phyloP scores from a whole-genome alignment of 2,797 vertebrate genomes.

The Danio jaintianensis region DNA sequence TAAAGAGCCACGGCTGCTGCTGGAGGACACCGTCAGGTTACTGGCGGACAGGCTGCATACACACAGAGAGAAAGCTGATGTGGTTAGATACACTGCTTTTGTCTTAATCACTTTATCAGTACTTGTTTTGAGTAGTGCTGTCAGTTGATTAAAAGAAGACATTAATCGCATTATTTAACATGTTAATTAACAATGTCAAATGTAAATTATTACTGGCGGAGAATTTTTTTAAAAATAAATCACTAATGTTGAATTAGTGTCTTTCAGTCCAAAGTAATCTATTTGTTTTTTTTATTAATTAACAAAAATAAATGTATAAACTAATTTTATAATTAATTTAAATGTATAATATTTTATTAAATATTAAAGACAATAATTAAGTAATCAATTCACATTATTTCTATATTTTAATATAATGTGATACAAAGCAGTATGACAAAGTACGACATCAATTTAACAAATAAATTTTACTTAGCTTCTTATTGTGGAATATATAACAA shows the following conservation, averaged over 20 bases:
- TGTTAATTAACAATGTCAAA: not conserved
- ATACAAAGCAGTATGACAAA: too few species aligned
- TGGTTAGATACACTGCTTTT: conserved; percentile 1
- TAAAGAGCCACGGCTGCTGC: conserved; percentile 94
- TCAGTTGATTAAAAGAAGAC: not conserved
- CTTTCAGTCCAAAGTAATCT: not conserved
- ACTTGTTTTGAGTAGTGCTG: not conserved
- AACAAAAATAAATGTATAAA: not conserved
- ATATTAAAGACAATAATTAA: not conserved
- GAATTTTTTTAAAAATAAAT: too few species aligned
- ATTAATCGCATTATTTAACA: not conserved
- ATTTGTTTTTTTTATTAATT: not conserved
- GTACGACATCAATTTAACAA: too few species aligned
- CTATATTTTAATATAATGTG: too few species aligned
- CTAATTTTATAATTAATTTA: not conserved
- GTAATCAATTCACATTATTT: too few species aligned
- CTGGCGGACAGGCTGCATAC: conserved; percentile 90
- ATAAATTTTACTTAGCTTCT: too few species aligned
- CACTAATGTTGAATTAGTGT: too few species aligned
- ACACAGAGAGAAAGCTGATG: not conserved
- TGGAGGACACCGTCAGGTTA: conserved; percentile 93
- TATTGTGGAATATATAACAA: too few species aligned
- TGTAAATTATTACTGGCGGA: not conserved
- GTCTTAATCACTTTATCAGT: not conserved
- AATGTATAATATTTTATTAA: not conserved